A percentile compares a stretch with the other conserved stretches of the same genome.
Conservation (phyloP, 1,140 invertebrate species). For the Psilanteris sp. region DNA sequence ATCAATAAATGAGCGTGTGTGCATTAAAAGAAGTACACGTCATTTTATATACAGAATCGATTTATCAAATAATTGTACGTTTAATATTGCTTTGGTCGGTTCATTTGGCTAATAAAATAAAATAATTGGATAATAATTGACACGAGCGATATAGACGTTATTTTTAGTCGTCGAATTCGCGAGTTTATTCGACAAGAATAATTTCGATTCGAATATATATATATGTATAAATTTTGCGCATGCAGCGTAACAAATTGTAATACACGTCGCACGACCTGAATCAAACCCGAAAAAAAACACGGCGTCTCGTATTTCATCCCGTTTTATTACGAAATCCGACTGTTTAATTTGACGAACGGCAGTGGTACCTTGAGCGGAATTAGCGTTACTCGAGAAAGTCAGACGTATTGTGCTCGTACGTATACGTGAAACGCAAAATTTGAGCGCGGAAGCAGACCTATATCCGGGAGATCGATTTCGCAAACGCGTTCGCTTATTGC, state of each 20-base stretch:
- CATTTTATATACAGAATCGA: conserved; percentile 4
- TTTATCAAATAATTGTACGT: conserved; percentile 16
- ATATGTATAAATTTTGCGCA: no score
- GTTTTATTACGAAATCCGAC: conserved; percentile 10
- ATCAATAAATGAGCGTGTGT: conserved; percentile 36
- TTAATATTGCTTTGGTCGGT: no score
- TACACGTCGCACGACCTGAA: not conserved
- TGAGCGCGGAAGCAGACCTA: conserved; percentile 46
- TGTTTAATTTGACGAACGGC: conserved; percentile 27
- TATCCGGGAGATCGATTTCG: conserved; percentile 61
- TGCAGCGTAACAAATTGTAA: not conserved
- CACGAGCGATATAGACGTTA: no score
- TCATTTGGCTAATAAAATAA: no score
- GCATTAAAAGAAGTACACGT: conserved; percentile 34
- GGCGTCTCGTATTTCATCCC: conserved; percentile 3
- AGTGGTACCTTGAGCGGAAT: conserved; percentile 27
- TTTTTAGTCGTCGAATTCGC: no score
- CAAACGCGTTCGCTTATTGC: conserved; percentile 53
- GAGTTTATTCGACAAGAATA: no score
- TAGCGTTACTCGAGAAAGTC: conserved; percentile 43
- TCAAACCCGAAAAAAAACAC: conserved; percentile 6
- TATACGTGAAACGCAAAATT: conserved; percentile 20
- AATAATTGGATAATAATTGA: no score
- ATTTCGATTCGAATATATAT: no score
- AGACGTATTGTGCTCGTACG: conserved; percentile 3